Evolutionary conservation across 2,113 vertebrate genomes (phyloP).

Genomic region (Nibea albiflora): DNA sequence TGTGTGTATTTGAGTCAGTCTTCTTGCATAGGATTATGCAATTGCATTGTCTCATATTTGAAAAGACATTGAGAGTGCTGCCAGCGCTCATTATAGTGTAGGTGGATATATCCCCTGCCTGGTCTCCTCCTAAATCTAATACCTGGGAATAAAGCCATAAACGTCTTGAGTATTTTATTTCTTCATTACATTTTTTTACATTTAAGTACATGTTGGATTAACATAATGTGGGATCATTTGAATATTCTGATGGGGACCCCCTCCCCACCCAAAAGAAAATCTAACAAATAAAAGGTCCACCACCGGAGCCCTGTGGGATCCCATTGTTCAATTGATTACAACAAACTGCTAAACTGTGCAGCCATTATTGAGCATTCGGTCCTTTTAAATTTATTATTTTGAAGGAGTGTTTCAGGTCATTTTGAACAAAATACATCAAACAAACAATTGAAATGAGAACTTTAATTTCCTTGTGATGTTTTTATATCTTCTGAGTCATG

Average conservation of each 20-base stretch:
- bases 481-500: neutral
- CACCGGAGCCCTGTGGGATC: slow-evolving; percentile 6
- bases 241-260: neutral
- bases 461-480: neutral
- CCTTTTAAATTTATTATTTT: neutral
- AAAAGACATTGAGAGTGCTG: neutral
- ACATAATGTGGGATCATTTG: neutral
- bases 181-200: neutral
- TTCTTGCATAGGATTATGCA: neutral
- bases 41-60: neutral
- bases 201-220: neutral
- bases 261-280: no score
- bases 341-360: neutral
- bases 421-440: neutral
- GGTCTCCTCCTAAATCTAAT: neutral
- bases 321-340: neutral
- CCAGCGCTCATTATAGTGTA: neutral
- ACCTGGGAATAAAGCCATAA: neutral
- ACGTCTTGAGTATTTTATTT: neutral
- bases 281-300: neutral
- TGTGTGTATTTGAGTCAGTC: neutral
- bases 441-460: neutral
- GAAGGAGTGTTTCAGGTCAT: neutral
- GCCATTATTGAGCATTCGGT: neutral
- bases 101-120: neutral